Percentiles rank a stretch among this genome's conserved stretches.
These are phyloP conservation scores for Cydia amplana DNA, from an alignment of 1,140 invertebrate genomes.

Conservation along the genomic window DNA sequence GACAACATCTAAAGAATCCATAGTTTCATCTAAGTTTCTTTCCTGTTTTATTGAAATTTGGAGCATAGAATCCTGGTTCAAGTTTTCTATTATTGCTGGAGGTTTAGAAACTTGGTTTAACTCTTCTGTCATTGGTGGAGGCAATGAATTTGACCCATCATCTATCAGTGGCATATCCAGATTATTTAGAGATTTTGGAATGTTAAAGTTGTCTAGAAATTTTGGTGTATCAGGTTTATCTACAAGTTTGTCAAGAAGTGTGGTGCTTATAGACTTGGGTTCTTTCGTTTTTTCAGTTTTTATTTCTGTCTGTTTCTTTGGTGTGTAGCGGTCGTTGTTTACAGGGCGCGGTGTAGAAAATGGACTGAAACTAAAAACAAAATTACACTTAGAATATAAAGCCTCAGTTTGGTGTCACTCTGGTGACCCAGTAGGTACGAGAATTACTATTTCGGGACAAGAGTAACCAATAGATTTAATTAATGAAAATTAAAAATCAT, in stretches of 20 bases:
- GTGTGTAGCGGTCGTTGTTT: conserved; percentile 50
- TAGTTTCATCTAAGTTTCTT: neutral
- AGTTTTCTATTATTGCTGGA: neutral
- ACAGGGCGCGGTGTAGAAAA: conserved; percentile 58
- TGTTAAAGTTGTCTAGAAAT: neutral
- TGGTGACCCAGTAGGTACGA: too few relatives aligned
- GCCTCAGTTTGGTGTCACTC: neutral
- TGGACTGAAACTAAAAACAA: conserved; percentile 57
- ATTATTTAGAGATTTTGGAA: neutral
- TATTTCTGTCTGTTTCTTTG: conserved; percentile 40
- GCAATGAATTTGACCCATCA: neutral
- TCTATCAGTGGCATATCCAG: neutral
- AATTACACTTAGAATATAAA: conserved; percentile 1
- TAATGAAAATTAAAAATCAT: too few relatives aligned
- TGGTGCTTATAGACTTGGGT: conserved; percentile 23
- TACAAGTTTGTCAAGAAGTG: neutral
- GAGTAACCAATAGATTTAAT: too few relatives aligned
- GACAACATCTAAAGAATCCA: neutral
- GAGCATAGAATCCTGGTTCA: neutral
- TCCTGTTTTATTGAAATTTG: neutral
- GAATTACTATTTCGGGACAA: too few relatives aligned
- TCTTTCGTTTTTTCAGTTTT: conserved; percentile 34
- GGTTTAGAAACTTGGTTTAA: neutral
- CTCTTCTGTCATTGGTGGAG: neutral
- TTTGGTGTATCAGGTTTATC: neutral